These are phyloP conservation scores for Pseudachorutes palmiensis DNA, from an alignment of 1,140 invertebrate genomes.

Conservation along the genomic window DNA sequence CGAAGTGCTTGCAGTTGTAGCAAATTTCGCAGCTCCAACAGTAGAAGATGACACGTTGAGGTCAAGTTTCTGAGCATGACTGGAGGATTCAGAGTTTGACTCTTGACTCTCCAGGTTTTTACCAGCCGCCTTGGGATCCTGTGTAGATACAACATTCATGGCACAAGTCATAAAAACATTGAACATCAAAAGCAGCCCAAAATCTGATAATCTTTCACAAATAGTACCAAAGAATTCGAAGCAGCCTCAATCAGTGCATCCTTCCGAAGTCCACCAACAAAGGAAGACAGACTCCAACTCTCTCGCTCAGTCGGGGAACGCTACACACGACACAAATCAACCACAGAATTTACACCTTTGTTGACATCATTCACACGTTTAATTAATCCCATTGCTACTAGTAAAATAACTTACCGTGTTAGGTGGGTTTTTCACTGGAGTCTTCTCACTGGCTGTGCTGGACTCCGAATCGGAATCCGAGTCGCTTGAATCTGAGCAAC, in stretches of 20 bases:
- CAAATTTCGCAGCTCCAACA: not conserved
- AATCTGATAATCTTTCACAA: too few relatives aligned
- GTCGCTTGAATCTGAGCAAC: constrained; percentile 24
- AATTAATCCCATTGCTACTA: too few relatives aligned
- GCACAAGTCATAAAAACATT: not conserved
- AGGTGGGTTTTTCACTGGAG: not conserved
- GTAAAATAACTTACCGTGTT: too few relatives aligned
- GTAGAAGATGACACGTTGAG: not conserved
- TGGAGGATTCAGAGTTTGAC: constrained; percentile 34
- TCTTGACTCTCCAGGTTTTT: constrained; percentile 3
- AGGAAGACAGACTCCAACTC: not conserved
- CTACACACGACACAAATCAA: constrained; percentile 3
- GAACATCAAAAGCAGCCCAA: too few relatives aligned
- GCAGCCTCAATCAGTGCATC: not conserved
- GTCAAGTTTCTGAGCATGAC: constrained; percentile 20
- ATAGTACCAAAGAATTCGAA: not conserved
- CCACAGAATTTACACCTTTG: not conserved
- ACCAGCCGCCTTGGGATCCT: not conserved
- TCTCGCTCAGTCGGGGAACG: constrained; percentile 5
- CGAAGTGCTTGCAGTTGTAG: not conserved
- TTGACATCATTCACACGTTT: not conserved
- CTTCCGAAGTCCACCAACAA: constrained; percentile 4
- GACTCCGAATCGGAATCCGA: constrained; percentile 1
- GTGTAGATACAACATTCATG: not conserved
- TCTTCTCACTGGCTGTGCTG: constrained; percentile 2